Evolutionary conservation across 2,888 invertebrate species (phyloP).

Genomic region (Rutpela maculata): DNA sequence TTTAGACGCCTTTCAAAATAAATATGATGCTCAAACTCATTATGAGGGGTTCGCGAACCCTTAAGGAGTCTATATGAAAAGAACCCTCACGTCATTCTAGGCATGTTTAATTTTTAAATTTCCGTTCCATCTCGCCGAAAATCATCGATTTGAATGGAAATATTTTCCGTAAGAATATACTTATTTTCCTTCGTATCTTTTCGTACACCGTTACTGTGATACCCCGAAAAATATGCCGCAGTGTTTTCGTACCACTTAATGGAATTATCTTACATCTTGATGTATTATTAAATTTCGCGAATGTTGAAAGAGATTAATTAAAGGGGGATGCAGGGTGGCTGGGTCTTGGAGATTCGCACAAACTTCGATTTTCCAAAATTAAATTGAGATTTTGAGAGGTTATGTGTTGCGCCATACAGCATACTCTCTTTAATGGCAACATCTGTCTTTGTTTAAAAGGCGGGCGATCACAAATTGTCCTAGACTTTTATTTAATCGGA

Average conservation of each 20-base stretch:
- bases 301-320: constrained; percentile 35
- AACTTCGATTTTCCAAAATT: constrained; percentile 55
- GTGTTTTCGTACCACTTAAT: constrained; percentile 12
- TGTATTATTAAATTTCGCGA: constrained; percentile 29
- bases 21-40: constrained; percentile 1
- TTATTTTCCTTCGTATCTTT: background rate
- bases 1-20: constrained; percentile 6
- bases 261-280: constrained; percentile 27
- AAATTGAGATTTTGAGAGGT: constrained; percentile 54
- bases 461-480: constrained; percentile 27
- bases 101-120: constrained; percentile 21
- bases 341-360: constrained; percentile 8
- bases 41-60: constrained; percentile 5
- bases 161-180: background rate
- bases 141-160: constrained; percentile 1
- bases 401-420: constrained; percentile 46
- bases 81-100: background rate
- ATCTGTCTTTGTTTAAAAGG: constrained; percentile 24
- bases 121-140: constrained; percentile 3
- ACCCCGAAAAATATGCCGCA: constrained; percentile 1
- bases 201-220: background rate
- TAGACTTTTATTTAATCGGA: background rate
- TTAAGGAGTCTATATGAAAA: background rate
- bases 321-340: constrained; percentile 16
- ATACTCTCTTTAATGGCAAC: constrained; percentile 26